Evolutionary conservation across 2,888 invertebrate species (phyloP), one percentile per base, ranked within the genome.

Genomic region (Polymixis lichenea): DNA sequence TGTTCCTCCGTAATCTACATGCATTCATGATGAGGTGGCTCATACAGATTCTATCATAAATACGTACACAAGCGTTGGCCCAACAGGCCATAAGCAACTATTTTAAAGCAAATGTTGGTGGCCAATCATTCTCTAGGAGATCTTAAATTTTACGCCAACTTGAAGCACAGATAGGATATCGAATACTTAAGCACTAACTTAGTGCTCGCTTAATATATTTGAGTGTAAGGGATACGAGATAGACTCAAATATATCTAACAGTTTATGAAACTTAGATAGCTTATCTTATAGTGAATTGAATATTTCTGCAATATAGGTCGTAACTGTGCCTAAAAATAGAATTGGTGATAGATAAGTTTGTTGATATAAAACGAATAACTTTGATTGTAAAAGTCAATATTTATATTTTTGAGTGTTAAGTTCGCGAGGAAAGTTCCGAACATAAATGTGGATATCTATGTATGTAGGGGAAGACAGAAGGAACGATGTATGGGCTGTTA

Each of bases 181-280:
- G 28, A 69, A 72, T 70, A 79, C 64, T 80, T 84, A 22, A 72
- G 61, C 32, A 65, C 66, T 84, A 69, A 69, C 68, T 79, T 72
- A 58, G 65, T 49, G 46, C 25, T 56, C 22, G 13, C 58, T 75
- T 72, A 84, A 74, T 68, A 55, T 68, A 64, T 32, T 58, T 32
- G 65, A 71, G 68, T 64, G 19, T 69, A 80, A 55, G 32, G 61
- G 66, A 72, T 75, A 58, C 19, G n/a, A 70, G 69, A 75, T 72
- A 74, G 61, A 51, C 11, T 51, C 38, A 68, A 64, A 22, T 53
- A 46, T 38, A 69, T 11, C 32, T 56, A 62, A 28, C 15, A 22
- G 32, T 75, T 56, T 75, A 66, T 55, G 74, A 32, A 60, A 66
- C 11, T 15, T 22, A 55, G 66, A 66, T 78, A 61, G 5, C 22